Conservation (phyloP, 1,140 invertebrate species). For the Bacillus rossius region DNA sequence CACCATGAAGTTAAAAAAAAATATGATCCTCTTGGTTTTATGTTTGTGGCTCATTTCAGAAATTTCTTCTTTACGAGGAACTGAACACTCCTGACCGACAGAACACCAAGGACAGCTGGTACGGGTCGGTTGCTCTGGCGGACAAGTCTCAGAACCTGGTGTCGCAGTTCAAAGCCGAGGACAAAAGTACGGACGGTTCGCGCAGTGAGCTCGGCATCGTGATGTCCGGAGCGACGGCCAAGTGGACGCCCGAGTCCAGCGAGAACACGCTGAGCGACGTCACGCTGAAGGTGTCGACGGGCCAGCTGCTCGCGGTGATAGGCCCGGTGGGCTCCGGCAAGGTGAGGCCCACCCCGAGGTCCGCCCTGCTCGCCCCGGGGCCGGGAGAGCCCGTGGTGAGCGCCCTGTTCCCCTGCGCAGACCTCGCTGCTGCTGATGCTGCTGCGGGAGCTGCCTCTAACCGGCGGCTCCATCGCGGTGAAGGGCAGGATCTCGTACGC, state of each 20-base stretch:
- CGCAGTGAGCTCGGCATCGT: neutral
- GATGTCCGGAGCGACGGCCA: slow-evolving; percentile 4
- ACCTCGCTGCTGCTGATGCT: slow-evolving; percentile 76
- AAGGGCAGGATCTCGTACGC: slow-evolving; percentile 79
- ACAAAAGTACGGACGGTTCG: neutral
- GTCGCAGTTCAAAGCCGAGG: neutral
- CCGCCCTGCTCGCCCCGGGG: neutral
- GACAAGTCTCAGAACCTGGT: neutral
- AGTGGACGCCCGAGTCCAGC: slow-evolving; percentile 6
- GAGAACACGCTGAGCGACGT: slow-evolving; percentile 31
- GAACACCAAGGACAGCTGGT: too few species aligned
- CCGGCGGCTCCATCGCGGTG: slow-evolving; percentile 58
- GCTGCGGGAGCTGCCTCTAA: slow-evolving; percentile 69
- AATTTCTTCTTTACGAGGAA: slow-evolving; percentile 12
- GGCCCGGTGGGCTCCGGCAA: slow-evolving; percentile 50
- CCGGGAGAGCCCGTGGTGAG: neutral
- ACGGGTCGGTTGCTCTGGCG: too few species aligned
- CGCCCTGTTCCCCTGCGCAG: slow-evolving; percentile 21
- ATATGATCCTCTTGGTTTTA: neutral
- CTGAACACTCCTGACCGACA: neutral
- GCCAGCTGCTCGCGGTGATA: slow-evolving; percentile 44
- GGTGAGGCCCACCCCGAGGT: slow-evolving; percentile 6
- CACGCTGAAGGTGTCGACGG: slow-evolving; percentile 33
- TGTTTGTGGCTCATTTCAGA: neutral
- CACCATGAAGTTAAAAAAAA: neutral